These are phyloP conservation scores for Drosophila mulleri DNA, from an alignment of 2,888 invertebrate species.

Conservation along the genomic window DNA sequence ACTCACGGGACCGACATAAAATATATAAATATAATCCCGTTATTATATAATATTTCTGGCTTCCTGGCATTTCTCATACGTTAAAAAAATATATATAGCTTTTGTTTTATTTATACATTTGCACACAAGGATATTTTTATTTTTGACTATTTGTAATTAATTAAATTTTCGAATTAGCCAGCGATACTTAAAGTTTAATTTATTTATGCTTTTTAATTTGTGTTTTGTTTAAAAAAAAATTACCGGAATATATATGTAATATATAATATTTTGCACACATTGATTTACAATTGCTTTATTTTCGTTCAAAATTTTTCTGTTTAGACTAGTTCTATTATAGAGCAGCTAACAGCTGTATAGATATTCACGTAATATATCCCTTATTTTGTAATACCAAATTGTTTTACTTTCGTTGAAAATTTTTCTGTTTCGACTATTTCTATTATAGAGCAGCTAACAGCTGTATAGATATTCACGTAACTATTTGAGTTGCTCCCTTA, in stretches of 20 bases:
- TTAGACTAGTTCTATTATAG: not conserved
- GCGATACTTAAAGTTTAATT: not conserved
- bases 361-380: conserved; percentile 9
- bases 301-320: not conserved
- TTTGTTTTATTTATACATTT: not conserved
- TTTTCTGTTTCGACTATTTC: not conserved
- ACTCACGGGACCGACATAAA: not conserved
- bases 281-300: not conserved
- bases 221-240: too few species aligned
- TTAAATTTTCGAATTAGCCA: too few species aligned
- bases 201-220: too few species aligned
- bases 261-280: too few species aligned
- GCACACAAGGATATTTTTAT: too few species aligned
- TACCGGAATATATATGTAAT: too few species aligned
- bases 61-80: not conserved
- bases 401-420: not conserved
- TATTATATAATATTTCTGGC: not conserved
- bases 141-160: too few species aligned
- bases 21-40: not conserved
- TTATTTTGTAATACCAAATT: conserved; percentile 12
- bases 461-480: conserved; percentile 5
- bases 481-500: not conserved
- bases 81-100: not conserved
- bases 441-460: not conserved
- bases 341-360: not conserved